Percentiles rank a stretch among this genome's conserved stretches.
Evolutionary conservation across 2,113 vertebrate species (phyloP).

Genomic region (Phocoena sinus): DNA sequence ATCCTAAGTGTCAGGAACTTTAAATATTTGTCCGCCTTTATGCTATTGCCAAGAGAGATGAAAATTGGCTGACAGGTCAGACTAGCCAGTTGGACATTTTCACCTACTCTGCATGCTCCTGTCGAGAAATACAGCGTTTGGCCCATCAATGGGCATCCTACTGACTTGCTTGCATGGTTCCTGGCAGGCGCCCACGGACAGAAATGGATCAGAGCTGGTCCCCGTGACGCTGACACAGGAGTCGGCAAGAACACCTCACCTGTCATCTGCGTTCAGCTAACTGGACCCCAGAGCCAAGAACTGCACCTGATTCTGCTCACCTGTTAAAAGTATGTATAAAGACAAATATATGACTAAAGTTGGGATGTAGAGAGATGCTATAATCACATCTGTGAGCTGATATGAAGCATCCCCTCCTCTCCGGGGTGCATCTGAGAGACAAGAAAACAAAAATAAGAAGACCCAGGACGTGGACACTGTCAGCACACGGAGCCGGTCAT

Average conservation of each 20-base stretch:
- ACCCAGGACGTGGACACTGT: neutral
- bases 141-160: constrained; percentile 42
- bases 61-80: constrained; percentile 58
- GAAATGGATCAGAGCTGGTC: constrained; percentile 47
- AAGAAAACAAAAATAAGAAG: neutral
- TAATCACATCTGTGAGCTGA: neutral
- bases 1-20: neutral
- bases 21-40: constrained; percentile 19
- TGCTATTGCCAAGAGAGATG: constrained; percentile 4
- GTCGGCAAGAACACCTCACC: neutral
- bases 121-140: constrained; percentile 48
- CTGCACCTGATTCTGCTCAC: neutral
- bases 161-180: constrained; percentile 24
- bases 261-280: constrained; percentile 13
- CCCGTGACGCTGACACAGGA: neutral
- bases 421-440: neutral
- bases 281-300: neutral
- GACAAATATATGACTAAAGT: neutral
- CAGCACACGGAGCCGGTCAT: neutral
- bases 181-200: constrained; percentile 36
- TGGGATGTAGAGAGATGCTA: neutral
- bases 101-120: constrained; percentile 53
- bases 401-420: neutral
- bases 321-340: neutral
- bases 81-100: constrained; percentile 40